Conservation (phyloP, 2,888 invertebrate genomes). For the Cabera pusaria region DNA sequence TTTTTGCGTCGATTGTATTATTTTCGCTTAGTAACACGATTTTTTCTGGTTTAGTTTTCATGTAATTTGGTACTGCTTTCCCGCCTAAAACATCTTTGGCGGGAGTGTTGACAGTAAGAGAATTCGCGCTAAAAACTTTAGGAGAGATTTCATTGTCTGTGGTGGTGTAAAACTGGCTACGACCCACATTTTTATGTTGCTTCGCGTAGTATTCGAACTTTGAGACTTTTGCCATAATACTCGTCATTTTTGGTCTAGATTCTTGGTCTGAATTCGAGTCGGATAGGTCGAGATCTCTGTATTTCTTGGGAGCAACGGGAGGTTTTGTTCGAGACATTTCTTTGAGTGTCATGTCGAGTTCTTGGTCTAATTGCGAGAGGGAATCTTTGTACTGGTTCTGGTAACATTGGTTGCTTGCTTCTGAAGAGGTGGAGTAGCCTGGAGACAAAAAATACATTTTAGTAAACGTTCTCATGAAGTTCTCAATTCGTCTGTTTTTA, state of each 20-base stretch:
- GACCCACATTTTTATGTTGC: constrained; percentile 79
- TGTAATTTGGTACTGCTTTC: constrained; percentile 83
- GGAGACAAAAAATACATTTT: constrained; percentile 39
- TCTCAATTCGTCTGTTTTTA: too few relatives aligned
- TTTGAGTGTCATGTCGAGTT: constrained; percentile 71
- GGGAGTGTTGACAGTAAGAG: constrained; percentile 90
- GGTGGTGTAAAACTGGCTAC: constrained; percentile 71
- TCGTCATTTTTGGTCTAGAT: constrained; percentile 65
- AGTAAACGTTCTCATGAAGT: too few relatives aligned
- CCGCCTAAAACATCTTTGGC: constrained; percentile 91
- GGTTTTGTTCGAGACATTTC: constrained; percentile 85
- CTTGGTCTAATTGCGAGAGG: constrained; percentile 66
- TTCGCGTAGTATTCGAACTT: constrained; percentile 91
- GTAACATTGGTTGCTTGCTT: constrained; percentile 58
- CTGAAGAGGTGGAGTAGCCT: constrained; percentile 56
- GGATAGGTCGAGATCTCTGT: constrained; percentile 57
- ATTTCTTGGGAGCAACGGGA: constrained; percentile 85
- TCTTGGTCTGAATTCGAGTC: constrained; percentile 79
- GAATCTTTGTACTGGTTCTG: constrained; percentile 59
- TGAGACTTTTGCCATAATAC: constrained; percentile 89
- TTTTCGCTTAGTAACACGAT: constrained; percentile 48
- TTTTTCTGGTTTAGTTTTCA: constrained; percentile 67
- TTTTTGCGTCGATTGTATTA: constrained; percentile 62
- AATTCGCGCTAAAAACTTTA: constrained; percentile 91
- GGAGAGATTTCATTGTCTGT: constrained; percentile 83